These are phyloP conservation scores for Pseudocheirus occidentalis DNA, from an alignment of 2,797 vertebrate species.

Conservation along the genomic window DNA sequence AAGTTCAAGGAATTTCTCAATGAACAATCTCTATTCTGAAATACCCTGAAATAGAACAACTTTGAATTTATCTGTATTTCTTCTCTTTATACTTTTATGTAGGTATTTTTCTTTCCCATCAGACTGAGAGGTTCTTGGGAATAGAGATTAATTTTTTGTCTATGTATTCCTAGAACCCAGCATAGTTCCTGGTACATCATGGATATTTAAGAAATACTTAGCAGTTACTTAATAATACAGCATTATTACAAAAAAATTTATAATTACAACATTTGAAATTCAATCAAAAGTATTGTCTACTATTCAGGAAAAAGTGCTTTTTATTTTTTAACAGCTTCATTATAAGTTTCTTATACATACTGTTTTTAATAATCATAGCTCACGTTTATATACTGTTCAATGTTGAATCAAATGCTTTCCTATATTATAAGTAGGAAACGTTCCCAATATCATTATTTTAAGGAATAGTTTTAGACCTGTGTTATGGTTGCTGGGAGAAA, in stretches of 20 bases:
- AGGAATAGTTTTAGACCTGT: neutral
- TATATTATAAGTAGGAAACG: neutral
- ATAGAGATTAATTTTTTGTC: neutral
- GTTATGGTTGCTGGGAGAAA: fast-evolving
- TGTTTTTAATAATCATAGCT: neutral
- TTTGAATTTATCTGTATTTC: neutral
- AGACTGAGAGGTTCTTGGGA: neutral
- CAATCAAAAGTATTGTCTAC: no score
- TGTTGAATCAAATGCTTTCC: neutral
- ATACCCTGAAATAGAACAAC: neutral
- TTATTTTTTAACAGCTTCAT: neutral
- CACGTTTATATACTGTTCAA: neutral
- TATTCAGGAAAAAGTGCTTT: neutral
- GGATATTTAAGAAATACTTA: neutral
- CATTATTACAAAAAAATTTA: neutral
- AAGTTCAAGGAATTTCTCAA: neutral
- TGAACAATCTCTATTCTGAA: neutral
- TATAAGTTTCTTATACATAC: neutral
- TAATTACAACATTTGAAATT: neutral
- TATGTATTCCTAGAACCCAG: neutral
- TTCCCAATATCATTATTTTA: neutral
- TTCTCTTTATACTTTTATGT: neutral
- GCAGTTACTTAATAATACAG: neutral
- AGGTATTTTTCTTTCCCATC: neutral
- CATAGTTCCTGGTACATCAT: neutral